Evolutionary conservation across 2,888 invertebrate species (phyloP), one percentile per base, ranked within the genome.

Genomic region (Aspidapion aeneum): DNA sequence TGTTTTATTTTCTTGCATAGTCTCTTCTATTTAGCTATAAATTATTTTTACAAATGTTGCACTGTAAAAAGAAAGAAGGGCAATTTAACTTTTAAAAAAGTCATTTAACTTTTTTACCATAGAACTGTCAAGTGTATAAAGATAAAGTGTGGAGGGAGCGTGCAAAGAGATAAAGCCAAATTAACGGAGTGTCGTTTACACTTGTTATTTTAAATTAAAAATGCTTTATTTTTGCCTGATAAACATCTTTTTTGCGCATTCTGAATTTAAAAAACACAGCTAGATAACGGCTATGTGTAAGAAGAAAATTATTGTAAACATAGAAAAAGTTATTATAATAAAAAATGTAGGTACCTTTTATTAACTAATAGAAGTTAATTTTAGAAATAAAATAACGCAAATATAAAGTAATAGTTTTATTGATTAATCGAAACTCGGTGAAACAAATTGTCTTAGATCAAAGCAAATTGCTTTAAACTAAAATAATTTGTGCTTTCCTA

Each of bases 131-230:
- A 74, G 74, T 74, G 74, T 77, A 78, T 77, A 78, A 78, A 79
- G 79, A 80, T 80, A 76, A 79, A 80, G 77, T 75, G 73, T 74
- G 72, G 35, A 73, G 76, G 75, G 76, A 74, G 74, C 74, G 75
- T 73, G 68, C 64, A 66, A 72, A 74, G 77, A 80, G 80, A 80
- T 80, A 80, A 80, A 80, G 78, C 78, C 21, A 18, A 80, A 80
- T 80, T 80, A 80, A 78, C 78, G 72, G 73, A 74, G 76, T 80
- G 80, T 80, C 80, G 79, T 80, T 80, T 80, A 80, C 79, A 80
- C 79, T 80, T 80, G 80, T 80, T 79, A 79, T 79, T 80, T 78
- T 78, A 80, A 80, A 80, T 79, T 79, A 79, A 79, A 80, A 66
- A 76, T 77, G 77, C 74, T 71, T 71, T 72, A 70, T 70, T 65